Conservation (phyloP, 1,140 invertebrate genomes). For the Lepeophtheirus salmonis region DNA sequence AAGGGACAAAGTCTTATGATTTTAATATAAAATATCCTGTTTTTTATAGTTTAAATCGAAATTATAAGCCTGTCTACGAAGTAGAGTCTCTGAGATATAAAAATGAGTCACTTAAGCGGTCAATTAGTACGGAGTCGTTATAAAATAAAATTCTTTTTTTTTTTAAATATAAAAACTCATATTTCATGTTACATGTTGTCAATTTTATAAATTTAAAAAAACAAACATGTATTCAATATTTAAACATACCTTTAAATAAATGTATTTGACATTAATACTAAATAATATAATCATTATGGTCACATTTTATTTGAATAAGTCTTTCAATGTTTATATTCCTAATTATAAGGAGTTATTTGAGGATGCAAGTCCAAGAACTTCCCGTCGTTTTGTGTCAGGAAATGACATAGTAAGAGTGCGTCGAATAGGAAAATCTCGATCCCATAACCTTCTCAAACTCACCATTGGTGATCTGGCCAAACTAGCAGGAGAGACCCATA, state of each 20-base stretch:
- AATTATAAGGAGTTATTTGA: too few species aligned
- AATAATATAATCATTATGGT: too few species aligned
- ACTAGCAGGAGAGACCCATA: slow-evolving; percentile 3
- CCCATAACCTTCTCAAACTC: neutral
- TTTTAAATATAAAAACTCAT: too few species aligned
- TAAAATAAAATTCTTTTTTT: neutral
- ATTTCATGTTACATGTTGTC: too few species aligned
- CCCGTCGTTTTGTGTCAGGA: neutral
- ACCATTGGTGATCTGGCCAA: slow-evolving; percentile 2
- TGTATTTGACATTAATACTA: too few species aligned
- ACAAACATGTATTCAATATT: too few species aligned
- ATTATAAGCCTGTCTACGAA: too few species aligned
- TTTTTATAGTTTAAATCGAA: neutral
- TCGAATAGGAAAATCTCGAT: neutral
- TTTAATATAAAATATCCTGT: neutral
- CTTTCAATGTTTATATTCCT: too few species aligned
- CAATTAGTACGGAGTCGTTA: neutral
- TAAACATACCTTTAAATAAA: too few species aligned
- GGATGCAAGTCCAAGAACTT: too few species aligned
- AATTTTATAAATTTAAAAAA: too few species aligned
- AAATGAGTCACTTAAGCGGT: neutral
- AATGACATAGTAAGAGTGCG: slow-evolving; percentile 2
- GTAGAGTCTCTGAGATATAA: neutral
- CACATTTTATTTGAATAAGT: too few species aligned
- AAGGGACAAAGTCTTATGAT: neutral